phyloP scores from a whole-genome alignment of 2,888 invertebrate species.

The Galeopsomyia nigrocyanea region DNA sequence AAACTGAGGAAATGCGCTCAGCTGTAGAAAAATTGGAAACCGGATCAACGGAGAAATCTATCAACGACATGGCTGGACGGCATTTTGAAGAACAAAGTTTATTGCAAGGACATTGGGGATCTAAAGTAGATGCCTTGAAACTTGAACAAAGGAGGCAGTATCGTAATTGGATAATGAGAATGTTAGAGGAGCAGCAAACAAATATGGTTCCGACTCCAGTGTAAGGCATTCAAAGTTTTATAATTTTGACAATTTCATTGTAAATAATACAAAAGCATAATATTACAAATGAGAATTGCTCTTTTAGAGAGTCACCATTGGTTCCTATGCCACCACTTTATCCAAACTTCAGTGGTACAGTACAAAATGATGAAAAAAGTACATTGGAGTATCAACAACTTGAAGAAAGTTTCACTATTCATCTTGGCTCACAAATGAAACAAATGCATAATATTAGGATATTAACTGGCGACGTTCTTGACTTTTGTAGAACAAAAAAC shows the following conservation, averaged over 20 bases:
- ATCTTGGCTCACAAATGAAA: slow-evolving; percentile 97
- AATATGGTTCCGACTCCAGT: slow-evolving; percentile 72
- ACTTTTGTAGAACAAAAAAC: slow-evolving; percentile 78
- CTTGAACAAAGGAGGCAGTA: slow-evolving; percentile 90
- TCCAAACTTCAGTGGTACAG: slow-evolving; percentile 58
- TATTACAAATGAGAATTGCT: slow-evolving; percentile 6
- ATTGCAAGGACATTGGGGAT: slow-evolving; percentile 87
- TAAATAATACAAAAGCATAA: background rate
- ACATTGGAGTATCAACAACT: slow-evolving; percentile 68
- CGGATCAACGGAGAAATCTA: slow-evolving; percentile 84
- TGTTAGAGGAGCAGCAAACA: slow-evolving; percentile 80
- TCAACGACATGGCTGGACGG: slow-evolving; percentile 84
- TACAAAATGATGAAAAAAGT: slow-evolving; percentile 60
- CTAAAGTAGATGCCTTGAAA: slow-evolving; percentile 86
- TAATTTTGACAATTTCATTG: background rate
- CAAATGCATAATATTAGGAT: slow-evolving; percentile 98
- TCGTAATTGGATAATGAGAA: slow-evolving; percentile 89
- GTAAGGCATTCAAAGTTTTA: slow-evolving; percentile 58
- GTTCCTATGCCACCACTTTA: slow-evolving; percentile 65
- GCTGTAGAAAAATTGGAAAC: slow-evolving; percentile 85
- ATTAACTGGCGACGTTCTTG: slow-evolving; percentile 86
- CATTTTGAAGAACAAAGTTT: slow-evolving; percentile 89
- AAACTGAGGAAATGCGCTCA: slow-evolving; percentile 90
- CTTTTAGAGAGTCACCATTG: slow-evolving; percentile 69
- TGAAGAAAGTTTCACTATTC: slow-evolving; percentile 98